These are phyloP conservation scores for Protosalanx chinensis DNA, from an alignment of 2,797 vertebrate genomes.

Conservation along the genomic window DNA sequence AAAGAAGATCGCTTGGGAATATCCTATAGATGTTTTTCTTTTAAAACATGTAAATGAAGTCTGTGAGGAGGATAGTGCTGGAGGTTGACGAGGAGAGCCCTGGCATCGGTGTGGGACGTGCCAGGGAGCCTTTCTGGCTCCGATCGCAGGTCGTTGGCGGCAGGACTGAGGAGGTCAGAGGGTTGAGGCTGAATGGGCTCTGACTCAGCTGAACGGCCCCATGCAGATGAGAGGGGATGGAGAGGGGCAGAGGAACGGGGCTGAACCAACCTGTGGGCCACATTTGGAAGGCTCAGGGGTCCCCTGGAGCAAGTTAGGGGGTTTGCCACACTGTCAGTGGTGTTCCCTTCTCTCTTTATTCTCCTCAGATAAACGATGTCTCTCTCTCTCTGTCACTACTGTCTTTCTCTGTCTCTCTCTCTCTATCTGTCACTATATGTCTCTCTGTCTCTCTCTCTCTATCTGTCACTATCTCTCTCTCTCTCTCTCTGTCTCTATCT, in stretches of 20 bases:
- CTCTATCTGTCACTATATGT: too few relatives aligned
- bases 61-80: background rate
- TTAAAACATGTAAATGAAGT: constrained; percentile 1
- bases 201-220: constrained; percentile 38
- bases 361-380: too few relatives aligned
- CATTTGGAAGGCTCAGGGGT: constrained; percentile 37
- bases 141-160: constrained; percentile 50
- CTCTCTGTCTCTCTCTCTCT: too few relatives aligned
- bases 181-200: constrained; percentile 45
- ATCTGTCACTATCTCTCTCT: too few relatives aligned
- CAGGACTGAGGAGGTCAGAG: constrained; percentile 23
- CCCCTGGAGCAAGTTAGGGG: constrained; percentile 23
- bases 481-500: too few relatives aligned
- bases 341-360: background rate
- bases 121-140: constrained; percentile 37
- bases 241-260: constrained; percentile 32
- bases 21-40: constrained; percentile 1
- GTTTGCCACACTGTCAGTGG: background rate
- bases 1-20: background rate
- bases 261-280: constrained; percentile 25
- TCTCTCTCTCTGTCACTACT: background rate
- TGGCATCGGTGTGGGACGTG: constrained; percentile 32
- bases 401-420: too few relatives aligned
- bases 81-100: constrained; percentile 4
- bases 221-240: constrained; percentile 29